Evolutionary conservation across 2,113 vertebrate genomes (phyloP).

Genomic region (Eulemur rufifrons): DNA sequence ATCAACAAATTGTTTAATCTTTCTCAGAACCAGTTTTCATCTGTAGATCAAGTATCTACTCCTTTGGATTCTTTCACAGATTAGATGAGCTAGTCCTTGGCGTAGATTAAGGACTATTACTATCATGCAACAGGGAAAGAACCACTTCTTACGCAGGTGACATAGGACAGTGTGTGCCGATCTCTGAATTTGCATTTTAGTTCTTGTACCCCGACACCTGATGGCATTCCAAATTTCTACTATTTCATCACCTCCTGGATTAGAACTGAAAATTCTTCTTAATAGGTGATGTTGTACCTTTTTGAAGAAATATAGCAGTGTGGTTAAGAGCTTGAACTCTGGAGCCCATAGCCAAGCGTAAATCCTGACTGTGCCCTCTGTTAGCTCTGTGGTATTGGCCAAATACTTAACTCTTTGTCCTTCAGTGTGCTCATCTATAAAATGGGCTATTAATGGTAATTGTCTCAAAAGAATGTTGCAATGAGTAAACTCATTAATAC

Average conservation of each 20-base stretch:
- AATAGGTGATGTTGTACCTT: neutral
- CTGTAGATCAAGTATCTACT: neutral
- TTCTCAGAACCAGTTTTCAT: conserved; percentile 5
- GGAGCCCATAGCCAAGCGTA: neutral
- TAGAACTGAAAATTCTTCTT: neutral
- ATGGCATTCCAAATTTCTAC: neutral
- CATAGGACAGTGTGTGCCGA: neutral
- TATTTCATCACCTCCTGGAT: neutral
- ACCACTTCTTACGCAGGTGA: neutral
- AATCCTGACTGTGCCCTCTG: neutral
- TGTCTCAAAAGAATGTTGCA: neutral
- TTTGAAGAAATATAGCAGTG: neutral
- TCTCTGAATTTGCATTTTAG: neutral
- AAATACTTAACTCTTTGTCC: neutral
- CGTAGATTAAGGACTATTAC: neutral
- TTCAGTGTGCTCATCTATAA: neutral
- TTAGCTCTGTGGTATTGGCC: neutral
- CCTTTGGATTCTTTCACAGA: neutral
- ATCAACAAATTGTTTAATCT: neutral
- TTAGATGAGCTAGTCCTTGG: neutral
- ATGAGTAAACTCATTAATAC: neutral
- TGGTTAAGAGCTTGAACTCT: neutral
- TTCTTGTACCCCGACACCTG: neutral
- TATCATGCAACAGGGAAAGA: neutral
- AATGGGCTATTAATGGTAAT: neutral